Evolutionary conservation across 2,797 vertebrate species (phyloP), one percentile per base, ranked within the genome.

Genomic region (Rhinella marina): DNA sequence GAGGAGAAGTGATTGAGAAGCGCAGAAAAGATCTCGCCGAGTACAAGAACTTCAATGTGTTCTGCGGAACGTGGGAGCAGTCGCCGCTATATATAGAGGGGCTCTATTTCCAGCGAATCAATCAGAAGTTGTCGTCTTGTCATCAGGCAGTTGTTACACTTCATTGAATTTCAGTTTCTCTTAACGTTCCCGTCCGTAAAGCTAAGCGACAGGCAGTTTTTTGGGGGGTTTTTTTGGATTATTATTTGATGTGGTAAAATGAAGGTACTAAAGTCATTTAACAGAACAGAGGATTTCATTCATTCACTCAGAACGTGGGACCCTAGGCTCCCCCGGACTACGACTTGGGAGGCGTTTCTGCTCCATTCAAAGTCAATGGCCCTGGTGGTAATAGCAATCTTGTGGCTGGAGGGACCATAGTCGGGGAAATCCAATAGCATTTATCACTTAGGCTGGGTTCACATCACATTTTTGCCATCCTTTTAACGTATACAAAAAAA

Each of bases 61-160:
- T 23, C 25, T 54, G 1, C 50, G 17, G 50, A n/a, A 16, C 32
- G 32, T 62, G 59, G 41, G 66, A 16, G 50, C 19, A 29, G 11
- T 12, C 23, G 7, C 1, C 5, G 62, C 81, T 83, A 70, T 56
- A 56, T 54, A 83, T 70, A 72, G 64, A 8, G 2, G 5, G 9
- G 12, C 25, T 70, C 81, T 83, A 83, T 83, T 56, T 70, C 32
- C 61, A 19, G 80, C 6, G 1, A n/a, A 64, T 25, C 79, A 23
- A 64, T 81, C 80, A 52, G 4, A 14, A 13, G 3, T 77, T 77
- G 73, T 76, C 73, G 23, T 50, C 80, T 66, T 81, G 48, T 82
- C 59, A 64, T 59, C 23, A 59, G 54, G 48, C 27, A 29, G 12
- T 64, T 82, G 25, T 25, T 82, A 64, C 61, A 64, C 62, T 82